A percentile compares a stretch with the other conserved stretches of the same genome.
These are phyloP conservation scores for Ammospiza caudacuta DNA, from an alignment of 2,113 vertebrate species.

Conservation along the genomic window DNA sequence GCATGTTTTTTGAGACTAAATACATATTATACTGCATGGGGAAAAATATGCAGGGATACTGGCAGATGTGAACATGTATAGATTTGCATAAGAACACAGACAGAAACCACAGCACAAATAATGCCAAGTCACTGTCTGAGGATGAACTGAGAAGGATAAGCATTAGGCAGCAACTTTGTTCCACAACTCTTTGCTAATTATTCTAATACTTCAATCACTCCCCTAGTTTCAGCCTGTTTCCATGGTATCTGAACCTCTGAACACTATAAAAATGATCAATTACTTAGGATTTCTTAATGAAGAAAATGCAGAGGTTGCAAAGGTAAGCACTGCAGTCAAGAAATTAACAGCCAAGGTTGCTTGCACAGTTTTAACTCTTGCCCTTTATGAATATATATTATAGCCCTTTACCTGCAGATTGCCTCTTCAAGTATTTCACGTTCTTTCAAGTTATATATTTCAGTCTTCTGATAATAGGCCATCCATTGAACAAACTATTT, in stretches of 20 bases:
- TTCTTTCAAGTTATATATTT: background rate
- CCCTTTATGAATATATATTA: background rate
- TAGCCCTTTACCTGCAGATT: background rate
- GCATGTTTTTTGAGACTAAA: background rate
- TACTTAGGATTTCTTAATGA: conserved; percentile 19
- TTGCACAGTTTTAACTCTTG: conserved; percentile 2
- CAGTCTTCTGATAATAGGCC: background rate
- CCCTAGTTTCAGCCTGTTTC: conserved; percentile 19
- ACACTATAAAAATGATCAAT: conserved; percentile 38
- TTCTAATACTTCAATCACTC: background rate
- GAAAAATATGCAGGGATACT: background rate
- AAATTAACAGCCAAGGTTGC: conserved; percentile 26
- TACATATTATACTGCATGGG: background rate
- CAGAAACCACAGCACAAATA: background rate
- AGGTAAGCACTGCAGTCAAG: conserved; percentile 16
- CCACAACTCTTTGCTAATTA: background rate
- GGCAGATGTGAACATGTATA: background rate
- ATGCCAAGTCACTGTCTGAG: background rate
- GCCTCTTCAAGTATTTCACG: background rate
- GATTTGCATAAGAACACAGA: background rate
- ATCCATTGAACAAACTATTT: background rate
- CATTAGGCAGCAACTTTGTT: background rate
- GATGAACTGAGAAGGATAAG: background rate
- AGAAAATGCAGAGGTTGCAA: conserved; percentile 38
- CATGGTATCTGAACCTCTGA: conserved; percentile 14